A percentile compares a stretch with the other conserved stretches of the same genome.
These are phyloP conservation scores for Myrmecobius fasciatus DNA, from an alignment of 2,113 vertebrate species.

Conservation along the genomic window DNA sequence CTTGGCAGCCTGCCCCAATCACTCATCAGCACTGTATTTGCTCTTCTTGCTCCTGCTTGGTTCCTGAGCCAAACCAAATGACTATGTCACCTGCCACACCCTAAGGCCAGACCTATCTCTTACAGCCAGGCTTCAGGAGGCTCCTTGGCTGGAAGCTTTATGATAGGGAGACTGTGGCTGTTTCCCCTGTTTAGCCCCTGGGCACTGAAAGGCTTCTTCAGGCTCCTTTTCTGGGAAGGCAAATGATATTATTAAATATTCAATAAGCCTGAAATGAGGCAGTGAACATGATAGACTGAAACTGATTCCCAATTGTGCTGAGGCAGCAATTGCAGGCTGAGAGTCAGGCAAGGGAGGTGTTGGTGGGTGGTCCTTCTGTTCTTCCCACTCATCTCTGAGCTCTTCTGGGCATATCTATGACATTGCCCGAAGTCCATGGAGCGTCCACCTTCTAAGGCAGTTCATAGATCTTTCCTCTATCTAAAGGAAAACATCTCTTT, in stretches of 20 bases:
- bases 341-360: constrained; percentile 11
- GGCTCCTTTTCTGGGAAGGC: constrained; percentile 69
- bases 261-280: constrained; percentile 51
- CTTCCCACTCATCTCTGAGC: background rate
- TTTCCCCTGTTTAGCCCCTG: background rate
- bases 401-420: background rate
- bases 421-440: background rate
- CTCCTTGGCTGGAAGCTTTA: background rate
- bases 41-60: constrained; percentile 18
- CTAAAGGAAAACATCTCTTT: constrained; percentile 2
- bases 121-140: background rate
- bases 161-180: background rate
- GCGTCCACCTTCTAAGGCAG: constrained; percentile 1
- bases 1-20: background rate
- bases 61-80: background rate
- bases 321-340: constrained; percentile 41
- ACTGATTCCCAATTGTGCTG: constrained; percentile 43
- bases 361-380: background rate
- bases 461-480: background rate
- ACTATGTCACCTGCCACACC: background rate
- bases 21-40: constrained; percentile 3
- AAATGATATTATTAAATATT: constrained; percentile 77
- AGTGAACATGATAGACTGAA: constrained; percentile 48
- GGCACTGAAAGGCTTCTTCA: constrained; percentile 8
- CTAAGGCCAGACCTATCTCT: background rate